Evolutionary conservation across 2,797 vertebrate genomes (phyloP).

Genomic region (Erethizon dorsatum): DNA sequence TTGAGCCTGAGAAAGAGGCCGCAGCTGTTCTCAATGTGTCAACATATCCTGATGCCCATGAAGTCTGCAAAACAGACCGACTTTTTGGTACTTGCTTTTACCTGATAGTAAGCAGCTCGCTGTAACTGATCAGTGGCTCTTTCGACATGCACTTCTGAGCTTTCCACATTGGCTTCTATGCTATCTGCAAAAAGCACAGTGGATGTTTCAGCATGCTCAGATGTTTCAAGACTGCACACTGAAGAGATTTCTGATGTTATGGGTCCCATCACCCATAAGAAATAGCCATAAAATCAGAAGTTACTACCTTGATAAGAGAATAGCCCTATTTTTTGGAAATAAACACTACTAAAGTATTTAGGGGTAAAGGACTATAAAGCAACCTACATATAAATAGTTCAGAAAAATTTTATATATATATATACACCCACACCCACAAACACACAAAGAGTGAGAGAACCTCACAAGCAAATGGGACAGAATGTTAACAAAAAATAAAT

Average conservation of each 20-base stretch:
- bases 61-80: background rate
- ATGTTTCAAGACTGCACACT: conserved; percentile 21
- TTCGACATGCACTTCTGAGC: conserved; percentile 97
- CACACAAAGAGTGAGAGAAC: background rate
- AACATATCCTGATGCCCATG: background rate
- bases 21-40: conserved; percentile 3
- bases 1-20: conserved; percentile 18
- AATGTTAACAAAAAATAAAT: conserved; percentile 34
- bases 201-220: conserved; percentile 39
- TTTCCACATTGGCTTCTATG: conserved; percentile 99
- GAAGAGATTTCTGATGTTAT: conserved; percentile 9
- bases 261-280: background rate
- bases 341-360: conserved; percentile 53
- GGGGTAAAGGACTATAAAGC: background rate
- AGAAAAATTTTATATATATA: conserved; percentile 44
- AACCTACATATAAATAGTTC: conserved; percentile 26
- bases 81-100: conserved; percentile 84
- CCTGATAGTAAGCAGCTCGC: conserved; percentile 96
- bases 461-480: background rate
- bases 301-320: conserved; percentile 50
- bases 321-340: conserved; percentile 57
- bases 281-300: conserved; percentile 40
- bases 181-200: conserved; percentile 91
- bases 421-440: background rate
- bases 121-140: conserved; percentile 96